These are phyloP conservation scores for Papilio dardanus DNA, from an alignment of 1,140 invertebrate species.

Conservation along the genomic window DNA sequence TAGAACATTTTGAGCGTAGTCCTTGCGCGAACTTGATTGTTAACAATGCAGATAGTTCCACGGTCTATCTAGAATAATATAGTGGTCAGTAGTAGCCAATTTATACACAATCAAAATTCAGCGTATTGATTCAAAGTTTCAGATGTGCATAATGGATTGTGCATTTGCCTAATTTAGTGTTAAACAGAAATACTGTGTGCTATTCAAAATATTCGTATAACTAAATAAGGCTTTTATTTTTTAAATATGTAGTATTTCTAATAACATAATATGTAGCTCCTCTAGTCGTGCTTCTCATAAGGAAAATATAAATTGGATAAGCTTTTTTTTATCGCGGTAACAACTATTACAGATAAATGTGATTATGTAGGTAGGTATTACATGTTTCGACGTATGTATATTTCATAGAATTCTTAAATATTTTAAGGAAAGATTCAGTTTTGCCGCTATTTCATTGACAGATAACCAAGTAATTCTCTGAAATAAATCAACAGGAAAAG, in stretches of 20 bases:
- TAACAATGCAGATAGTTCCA: conserved; percentile 25
- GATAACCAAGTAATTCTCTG: not conserved
- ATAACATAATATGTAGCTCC: no score
- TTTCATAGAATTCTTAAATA: not conserved
- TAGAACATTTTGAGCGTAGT: conserved; percentile 29
- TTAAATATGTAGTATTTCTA: no score
- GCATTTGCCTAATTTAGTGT: not conserved
- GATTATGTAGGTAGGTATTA: not conserved
- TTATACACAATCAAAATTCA: conserved; percentile 25
- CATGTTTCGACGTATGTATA: not conserved
- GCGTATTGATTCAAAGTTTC: not conserved
- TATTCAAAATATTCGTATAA: not conserved
- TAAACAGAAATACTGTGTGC: not conserved
- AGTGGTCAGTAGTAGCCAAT: not conserved
- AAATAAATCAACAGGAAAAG: conserved; percentile 7
- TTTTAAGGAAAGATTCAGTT: not conserved
- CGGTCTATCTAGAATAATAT: not conserved
- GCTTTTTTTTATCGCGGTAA: no score
- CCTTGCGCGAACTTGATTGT: conserved; percentile 23
- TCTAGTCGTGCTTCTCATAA: no score
- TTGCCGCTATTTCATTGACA: not conserved
- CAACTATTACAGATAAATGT: no score
- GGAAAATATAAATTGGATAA: no score
- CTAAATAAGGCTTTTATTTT: not conserved
- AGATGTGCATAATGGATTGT: not conserved